Base-by-base conservation (phyloP, 2,113 vertebrate species). In the Neolamprologus sp. region DNA sequence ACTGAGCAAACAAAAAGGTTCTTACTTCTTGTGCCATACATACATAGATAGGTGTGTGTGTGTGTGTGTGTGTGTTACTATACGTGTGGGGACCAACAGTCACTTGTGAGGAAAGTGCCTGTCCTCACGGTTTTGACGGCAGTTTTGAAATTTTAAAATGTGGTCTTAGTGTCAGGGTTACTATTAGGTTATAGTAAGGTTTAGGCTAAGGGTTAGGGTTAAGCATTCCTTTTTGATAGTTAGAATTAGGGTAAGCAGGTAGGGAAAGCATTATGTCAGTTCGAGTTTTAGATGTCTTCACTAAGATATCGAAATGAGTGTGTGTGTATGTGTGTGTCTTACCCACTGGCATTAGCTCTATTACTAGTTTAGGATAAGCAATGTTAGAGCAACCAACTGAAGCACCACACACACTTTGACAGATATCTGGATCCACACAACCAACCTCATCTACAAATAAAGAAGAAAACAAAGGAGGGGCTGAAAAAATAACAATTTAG, bases 341-440 rank as follows among this genome's bases (percentile, higher is more conserved):
- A 99, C 99, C 98, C 2, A 97, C 91, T 0, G 98, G 99, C 98
- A 99, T 98, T 30, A 99, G 97, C 21, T 97, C 97, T 80, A 98
- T 94, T 88, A 99, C 97, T 1, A 99, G 95, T 81, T 98, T 99
- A 75, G 98, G 98, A 80, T 99, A 99, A 53, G 99, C 98, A 3
- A 98, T 97, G 89, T 99, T 99, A 65, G 98, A 98, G 86, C 99
- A 99, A 33, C 99, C 98, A 71, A 99, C 97, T 1, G 96, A 93
- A 73, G 96, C 92, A 9, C 98, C 98, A 71, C 98, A 99, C 53
- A 98, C 92, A 19, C 81, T 95, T 55, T 93, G 93, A 93, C 98
- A 99, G 81, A 97, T 17, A 2, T 73, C 89, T 2, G 98, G 99
- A 85, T 98, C 97, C 82, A 99, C 99, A 1, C 98, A 99, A 45